Percentiles rank a stretch among this genome's conserved stretches.
Conservation (phyloP, 1,140 invertebrate species). For the Saccostrea cuccullata region DNA sequence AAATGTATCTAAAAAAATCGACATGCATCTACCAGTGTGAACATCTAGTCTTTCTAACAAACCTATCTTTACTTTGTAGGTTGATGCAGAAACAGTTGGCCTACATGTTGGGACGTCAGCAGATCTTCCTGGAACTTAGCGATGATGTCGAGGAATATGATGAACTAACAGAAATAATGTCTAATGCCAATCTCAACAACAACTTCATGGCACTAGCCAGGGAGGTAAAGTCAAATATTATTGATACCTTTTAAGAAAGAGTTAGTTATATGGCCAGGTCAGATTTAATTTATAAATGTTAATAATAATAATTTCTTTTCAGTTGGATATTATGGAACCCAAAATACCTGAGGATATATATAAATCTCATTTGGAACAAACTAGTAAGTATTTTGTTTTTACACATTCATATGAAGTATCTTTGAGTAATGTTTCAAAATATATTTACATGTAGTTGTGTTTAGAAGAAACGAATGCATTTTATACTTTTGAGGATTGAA, state of each 20-base stretch:
- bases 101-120: slow-evolving; percentile 97
- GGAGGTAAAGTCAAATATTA: slow-evolving; percentile 84
- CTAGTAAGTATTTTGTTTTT: slow-evolving; percentile 79
- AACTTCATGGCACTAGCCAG: slow-evolving; percentile 97
- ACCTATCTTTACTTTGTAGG: slow-evolving; percentile 77
- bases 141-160: slow-evolving; percentile 88
- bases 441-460: too few relatives aligned
- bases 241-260: neutral
- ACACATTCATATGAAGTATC: neutral
- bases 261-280: too few relatives aligned
- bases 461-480: neutral
- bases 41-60: too few relatives aligned
- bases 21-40: too few relatives aligned
- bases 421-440: neutral
- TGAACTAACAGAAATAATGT: slow-evolving; percentile 96
- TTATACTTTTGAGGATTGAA: neutral
- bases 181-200: slow-evolving; percentile 96
- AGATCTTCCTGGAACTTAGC: slow-evolving; percentile 84
- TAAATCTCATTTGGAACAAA: slow-evolving; percentile 97
- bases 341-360: slow-evolving; percentile 99
- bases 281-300: too few relatives aligned
- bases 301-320: slow-evolving; percentile 63
- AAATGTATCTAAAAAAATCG: too few relatives aligned
- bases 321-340: slow-evolving; percentile 99
- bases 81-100: slow-evolving; percentile 96